phyloP scores from a whole-genome alignment of 2,888 invertebrate species.

The Heliconius cydno region DNA sequence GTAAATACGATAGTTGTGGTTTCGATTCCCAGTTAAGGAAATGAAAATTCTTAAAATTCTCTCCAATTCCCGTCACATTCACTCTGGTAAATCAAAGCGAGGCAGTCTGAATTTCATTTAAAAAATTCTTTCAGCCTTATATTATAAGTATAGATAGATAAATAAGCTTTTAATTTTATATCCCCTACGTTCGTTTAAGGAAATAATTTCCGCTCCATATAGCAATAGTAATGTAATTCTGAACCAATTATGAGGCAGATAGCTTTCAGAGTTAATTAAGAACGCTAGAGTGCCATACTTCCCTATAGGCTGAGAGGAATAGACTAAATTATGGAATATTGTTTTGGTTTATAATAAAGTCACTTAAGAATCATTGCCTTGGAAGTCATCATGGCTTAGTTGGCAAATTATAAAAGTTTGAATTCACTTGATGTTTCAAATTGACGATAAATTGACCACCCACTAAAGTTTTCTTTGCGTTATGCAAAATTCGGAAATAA shows the following conservation, averaged over 20 bases:
- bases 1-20: too few relatives aligned
- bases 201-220: background rate
- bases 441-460: too few relatives aligned
- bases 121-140: too few relatives aligned
- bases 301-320: background rate
- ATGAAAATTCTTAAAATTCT: too few relatives aligned
- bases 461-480: too few relatives aligned
- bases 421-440: background rate
- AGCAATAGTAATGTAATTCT: slow-evolving; percentile 15
- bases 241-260: slow-evolving; percentile 14
- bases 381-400: background rate
- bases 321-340: background rate
- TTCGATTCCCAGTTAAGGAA: too few relatives aligned
- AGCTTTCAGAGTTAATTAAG: slow-evolving; percentile 26
- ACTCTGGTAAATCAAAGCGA: too few relatives aligned
- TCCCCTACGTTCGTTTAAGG: background rate
- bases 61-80: too few relatives aligned
- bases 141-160: too few relatives aligned
- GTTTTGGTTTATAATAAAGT: background rate
- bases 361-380: background rate
- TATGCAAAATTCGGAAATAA: too few relatives aligned
- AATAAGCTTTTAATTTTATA: background rate
- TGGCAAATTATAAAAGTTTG: background rate
- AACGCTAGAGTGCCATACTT: slow-evolving; percentile 13
- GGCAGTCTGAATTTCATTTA: too few relatives aligned